Conservation (phyloP, 2,113 vertebrate species). For the Corythornis vintsioides region DNA sequence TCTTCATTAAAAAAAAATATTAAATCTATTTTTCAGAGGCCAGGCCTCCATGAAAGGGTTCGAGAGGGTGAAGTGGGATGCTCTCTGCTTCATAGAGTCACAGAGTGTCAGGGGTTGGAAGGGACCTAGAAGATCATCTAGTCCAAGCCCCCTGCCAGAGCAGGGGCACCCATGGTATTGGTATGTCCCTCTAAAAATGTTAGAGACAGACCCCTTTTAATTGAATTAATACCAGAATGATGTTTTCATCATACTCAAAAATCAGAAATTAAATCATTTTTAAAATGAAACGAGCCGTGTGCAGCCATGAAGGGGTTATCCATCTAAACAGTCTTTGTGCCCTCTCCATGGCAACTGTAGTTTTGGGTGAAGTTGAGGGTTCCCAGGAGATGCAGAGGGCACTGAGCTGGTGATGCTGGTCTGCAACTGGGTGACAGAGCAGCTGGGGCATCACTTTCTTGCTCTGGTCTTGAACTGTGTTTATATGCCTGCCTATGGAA, state of each 20-base stretch:
- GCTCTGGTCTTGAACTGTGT: neutral
- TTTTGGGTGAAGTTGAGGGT: neutral
- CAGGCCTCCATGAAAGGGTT: neutral
- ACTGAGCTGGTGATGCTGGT: neutral
- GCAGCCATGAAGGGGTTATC: neutral
- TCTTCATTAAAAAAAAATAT: neutral
- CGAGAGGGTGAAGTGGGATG: neutral
- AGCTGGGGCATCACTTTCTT: accelerated
- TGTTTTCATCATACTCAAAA: neutral
- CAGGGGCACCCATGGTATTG: neutral
- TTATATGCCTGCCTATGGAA: neutral
- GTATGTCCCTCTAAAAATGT: neutral
- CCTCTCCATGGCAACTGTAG: neutral
- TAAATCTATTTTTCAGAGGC: neutral
- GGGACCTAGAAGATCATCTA: too few species aligned
- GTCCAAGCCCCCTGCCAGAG: too few species aligned
- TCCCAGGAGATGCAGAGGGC: neutral
- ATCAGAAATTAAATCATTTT: neutral
- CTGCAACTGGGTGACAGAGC: accelerated
- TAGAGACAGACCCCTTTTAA: neutral
- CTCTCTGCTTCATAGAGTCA: neutral
- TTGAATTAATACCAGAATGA: neutral
- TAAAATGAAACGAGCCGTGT: accelerated
- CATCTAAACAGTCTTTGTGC: neutral
- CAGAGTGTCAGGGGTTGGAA: too few species aligned